Evolutionary conservation across 2,888 invertebrate genomes (phyloP).

Genomic region (Philereme vetulata): DNA sequence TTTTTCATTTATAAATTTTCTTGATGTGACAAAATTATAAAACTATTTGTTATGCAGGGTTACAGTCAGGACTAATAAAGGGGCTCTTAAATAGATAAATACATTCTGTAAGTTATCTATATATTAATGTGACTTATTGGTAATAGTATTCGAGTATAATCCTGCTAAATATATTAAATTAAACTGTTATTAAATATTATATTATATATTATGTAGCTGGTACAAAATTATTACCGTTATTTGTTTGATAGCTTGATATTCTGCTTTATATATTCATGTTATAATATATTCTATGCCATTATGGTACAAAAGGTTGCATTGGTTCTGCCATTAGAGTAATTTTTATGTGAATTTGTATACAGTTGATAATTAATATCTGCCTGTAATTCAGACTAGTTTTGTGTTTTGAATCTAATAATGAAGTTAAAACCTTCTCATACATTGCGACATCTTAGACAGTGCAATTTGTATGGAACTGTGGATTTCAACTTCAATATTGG

Average conservation of each 20-base stretch:
- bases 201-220: slow-evolving; percentile 55
- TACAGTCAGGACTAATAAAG: not conserved
- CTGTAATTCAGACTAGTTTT: too few species aligned
- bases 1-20: not conserved
- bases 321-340: slow-evolving; percentile 16
- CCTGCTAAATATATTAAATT: not conserved
- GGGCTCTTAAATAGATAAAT: not conserved
- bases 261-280: slow-evolving; percentile 1
- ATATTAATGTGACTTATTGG: not conserved
- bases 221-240: slow-evolving; percentile 45
- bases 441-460: too few species aligned
- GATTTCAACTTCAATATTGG: too few species aligned
- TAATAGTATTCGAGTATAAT: not conserved
- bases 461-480: too few species aligned
- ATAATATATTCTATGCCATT: slow-evolving; percentile 12
- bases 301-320: slow-evolving; percentile 30
- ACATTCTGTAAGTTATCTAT: not conserved
- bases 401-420: too few species aligned
- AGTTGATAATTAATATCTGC: too few species aligned
- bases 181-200: not conserved
- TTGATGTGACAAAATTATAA: not conserved
- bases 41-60: not conserved
- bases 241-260: slow-evolving; percentile 7
- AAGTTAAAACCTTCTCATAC: too few species aligned
- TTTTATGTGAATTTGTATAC: not conserved